Conservation (phyloP, 92 coral and sea anemone species). For the Umimayanthus kanabou region DNA sequence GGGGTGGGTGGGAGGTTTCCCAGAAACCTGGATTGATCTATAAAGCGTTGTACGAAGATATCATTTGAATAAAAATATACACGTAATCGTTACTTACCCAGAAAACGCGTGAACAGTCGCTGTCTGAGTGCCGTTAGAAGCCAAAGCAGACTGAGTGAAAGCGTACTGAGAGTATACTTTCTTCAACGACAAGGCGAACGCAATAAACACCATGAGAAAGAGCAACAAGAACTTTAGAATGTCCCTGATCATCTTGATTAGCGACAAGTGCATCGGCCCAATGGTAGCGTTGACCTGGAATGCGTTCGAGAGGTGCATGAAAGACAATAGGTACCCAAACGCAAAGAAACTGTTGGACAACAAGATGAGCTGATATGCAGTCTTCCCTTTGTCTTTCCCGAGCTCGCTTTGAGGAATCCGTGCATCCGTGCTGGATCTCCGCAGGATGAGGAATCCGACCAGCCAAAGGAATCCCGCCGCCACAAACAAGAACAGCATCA, state of each 20-base stretch:
- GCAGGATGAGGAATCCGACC: conserved; percentile 48
- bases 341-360: conserved; percentile 77
- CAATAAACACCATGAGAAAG: conserved; percentile 60
- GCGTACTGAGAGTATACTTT: conserved; percentile 63
- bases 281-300: conserved; percentile 65
- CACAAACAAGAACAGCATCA: conserved; percentile 67
- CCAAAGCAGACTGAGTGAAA: conserved; percentile 32
- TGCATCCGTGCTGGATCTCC: not conserved
- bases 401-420: not conserved
- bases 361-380: conserved; percentile 62
- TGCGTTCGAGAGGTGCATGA: conserved; percentile 67
- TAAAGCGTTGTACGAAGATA: too few species aligned
- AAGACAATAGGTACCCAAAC: conserved; percentile 65
- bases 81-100: conserved; percentile 19
- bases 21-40: too few species aligned
- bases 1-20: too few species aligned
- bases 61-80: too few species aligned
- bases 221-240: conserved; percentile 73
- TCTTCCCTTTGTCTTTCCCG: conserved; percentile 41
- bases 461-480: conserved; percentile 69
- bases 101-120: conserved; percentile 39
- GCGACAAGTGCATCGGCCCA: conserved; percentile 84
- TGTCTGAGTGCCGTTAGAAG: conserved; percentile 16
- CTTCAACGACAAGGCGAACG: conserved; percentile 73
- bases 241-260: conserved; percentile 75